Evolutionary conservation across 2,888 invertebrate genomes (phyloP).

Genomic region (Aphidius colemani): DNA sequence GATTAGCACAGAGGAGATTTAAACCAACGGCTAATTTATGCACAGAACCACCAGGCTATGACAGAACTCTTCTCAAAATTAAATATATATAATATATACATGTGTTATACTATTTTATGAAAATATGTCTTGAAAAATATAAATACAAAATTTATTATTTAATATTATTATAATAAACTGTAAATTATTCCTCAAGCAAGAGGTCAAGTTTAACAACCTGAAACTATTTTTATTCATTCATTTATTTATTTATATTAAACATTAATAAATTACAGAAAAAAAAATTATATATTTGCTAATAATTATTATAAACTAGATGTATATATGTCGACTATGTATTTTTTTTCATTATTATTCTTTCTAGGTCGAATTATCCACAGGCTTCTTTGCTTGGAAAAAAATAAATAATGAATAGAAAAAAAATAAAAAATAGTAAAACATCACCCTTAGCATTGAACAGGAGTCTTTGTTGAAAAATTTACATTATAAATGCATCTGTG

Average conservation of each 20-base stretch:
- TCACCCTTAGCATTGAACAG: too few species aligned
- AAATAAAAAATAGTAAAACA: too few species aligned
- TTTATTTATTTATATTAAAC: background rate
- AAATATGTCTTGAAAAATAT: background rate
- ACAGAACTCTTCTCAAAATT: constrained; percentile 15
- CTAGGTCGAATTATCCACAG: too few species aligned
- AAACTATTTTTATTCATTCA: too few species aligned
- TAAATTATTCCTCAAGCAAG: constrained; percentile 27
- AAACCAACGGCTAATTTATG: constrained; percentile 53
- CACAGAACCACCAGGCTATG: constrained; percentile 45
- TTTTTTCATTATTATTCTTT: background rate
- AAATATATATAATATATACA: background rate
- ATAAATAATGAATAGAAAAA: too few species aligned
- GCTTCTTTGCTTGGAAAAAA: too few species aligned
- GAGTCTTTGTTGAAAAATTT: too few species aligned
- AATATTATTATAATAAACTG: background rate
- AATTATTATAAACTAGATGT: background rate
- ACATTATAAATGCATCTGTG: too few species aligned
- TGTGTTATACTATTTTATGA: background rate
- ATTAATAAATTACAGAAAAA: too few species aligned
- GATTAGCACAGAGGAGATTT: constrained; percentile 44
- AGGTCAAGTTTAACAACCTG: background rate
- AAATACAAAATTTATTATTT: background rate
- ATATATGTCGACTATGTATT: background rate
- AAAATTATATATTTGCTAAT: too few species aligned